Evolutionary conservation across 2,888 invertebrate genomes (phyloP).

Genomic region (Aphodius sticticus): DNA sequence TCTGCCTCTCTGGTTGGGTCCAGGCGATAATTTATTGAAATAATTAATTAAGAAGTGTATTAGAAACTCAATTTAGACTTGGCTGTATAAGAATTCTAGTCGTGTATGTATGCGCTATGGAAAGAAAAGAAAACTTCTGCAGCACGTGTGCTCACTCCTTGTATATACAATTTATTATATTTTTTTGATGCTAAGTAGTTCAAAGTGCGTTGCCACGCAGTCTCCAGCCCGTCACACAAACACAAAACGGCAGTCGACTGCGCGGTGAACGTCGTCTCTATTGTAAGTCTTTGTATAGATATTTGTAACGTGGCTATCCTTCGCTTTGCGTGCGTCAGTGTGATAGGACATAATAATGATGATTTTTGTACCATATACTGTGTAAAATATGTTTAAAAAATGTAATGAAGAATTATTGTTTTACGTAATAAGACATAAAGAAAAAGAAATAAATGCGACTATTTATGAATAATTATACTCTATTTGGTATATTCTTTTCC

Average conservation of each 20-base stretch:
- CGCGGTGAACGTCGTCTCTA: not conserved
- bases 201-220: constrained; percentile 16
- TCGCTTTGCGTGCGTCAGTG: constrained; percentile 61
- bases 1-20: not conserved
- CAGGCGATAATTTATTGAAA: not conserved
- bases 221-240: not conserved
- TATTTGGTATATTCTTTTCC: constrained; percentile 65
- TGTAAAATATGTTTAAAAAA: constrained; percentile 62
- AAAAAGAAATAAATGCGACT: constrained; percentile 46
- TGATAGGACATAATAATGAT: constrained; percentile 51
- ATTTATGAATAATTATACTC: constrained; percentile 53
- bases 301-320: constrained; percentile 50
- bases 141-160: constrained; percentile 29
- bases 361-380: constrained; percentile 69
- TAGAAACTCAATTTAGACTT: constrained; percentile 39
- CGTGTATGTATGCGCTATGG: constrained; percentile 50
- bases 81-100: constrained; percentile 59
- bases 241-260: constrained; percentile 9
- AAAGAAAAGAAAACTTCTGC: constrained; percentile 28
- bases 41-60: constrained; percentile 7
- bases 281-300: constrained; percentile 29
- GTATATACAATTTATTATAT: constrained; percentile 21
- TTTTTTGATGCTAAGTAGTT: constrained; percentile 5
- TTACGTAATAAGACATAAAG: constrained; percentile 46
- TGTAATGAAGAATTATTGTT: constrained; percentile 41